These are phyloP conservation scores for Rhodinocichla rosea DNA, from an alignment of 2,113 vertebrate species.

Conservation along the genomic window DNA sequence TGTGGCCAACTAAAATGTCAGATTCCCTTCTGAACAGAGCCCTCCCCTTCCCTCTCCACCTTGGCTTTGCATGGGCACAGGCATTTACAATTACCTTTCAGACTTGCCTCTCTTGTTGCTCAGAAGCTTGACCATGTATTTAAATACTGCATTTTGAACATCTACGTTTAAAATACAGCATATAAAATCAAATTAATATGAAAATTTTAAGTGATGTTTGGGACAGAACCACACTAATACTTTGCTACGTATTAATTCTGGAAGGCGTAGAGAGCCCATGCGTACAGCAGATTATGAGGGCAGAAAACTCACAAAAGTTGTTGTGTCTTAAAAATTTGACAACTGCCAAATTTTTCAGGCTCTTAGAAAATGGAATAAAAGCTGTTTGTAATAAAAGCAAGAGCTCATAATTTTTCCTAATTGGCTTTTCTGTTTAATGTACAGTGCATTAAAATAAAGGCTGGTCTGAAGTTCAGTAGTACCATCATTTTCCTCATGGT, in stretches of 20 bases:
- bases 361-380: neutral
- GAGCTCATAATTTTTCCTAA: neutral
- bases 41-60: neutral
- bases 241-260: neutral
- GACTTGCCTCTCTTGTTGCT: neutral
- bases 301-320: neutral
- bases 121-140: neutral
- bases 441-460: neutral
- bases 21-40: neutral
- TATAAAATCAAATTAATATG: neutral
- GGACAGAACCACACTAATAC: neutral
- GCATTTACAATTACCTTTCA: neutral
- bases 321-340: neutral
- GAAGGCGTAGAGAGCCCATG: neutral
- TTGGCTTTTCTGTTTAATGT: constrained; percentile 1
- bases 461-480: neutral
- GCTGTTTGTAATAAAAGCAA: neutral
- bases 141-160: neutral
- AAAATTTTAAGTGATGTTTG: neutral
- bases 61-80: neutral
- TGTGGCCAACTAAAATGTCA: neutral
- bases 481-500: neutral
- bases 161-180: neutral
- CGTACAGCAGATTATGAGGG: neutral
- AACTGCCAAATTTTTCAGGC: neutral